Base-by-base conservation (phyloP, 1,140 invertebrate genomes). In the Aphelenchoides besseyi region DNA sequence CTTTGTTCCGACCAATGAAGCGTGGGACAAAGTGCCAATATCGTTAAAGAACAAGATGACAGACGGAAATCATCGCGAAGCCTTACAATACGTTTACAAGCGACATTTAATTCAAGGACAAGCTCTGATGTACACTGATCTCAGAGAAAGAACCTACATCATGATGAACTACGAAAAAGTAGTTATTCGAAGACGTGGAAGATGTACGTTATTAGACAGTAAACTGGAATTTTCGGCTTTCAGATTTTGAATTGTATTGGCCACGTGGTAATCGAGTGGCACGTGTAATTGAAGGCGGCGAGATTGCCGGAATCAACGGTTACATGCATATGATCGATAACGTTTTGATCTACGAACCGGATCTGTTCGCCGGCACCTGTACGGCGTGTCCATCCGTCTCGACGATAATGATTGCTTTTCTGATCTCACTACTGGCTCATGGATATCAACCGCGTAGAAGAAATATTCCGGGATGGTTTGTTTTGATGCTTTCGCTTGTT, bases 1-100 rank as follows among this genome's bases (percentile, higher is more conserved):
- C 82, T 95, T 97, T 82, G 93, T 93, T 0, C 93, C 94, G 0
- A 88, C 90, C 12, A 90, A 96, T 79, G 89, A 89, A 73, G 94
- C 93, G 9, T 97, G 87, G 87, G 72, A 79, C 3, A 82, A 85
- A 55, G 74, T 32, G 71, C 16, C 81, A 9, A 77, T 76, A 1
- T 33, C 81, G 9, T 36, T 83, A 28, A 71, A 61, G 28, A 68
- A 70, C 57, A 52, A 72, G 52, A 80, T 83, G 75, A 69, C 54
- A 18, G 82, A 83, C 68, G 82, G 82, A 33, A 77, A 84, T 37
- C 82, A 83, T 63, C 82, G 82, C 73, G 78, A 79, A 52, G 83
- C 82, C 0, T 66, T 83, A 23, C 82, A 83, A 48, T 83, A 83
- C 70, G 82, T 83, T 12, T 84, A 81, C 57, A 83, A 83, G 63